Base-by-base conservation (phyloP, 2,888 invertebrate species). In the Ophioninae sp. region DNA sequence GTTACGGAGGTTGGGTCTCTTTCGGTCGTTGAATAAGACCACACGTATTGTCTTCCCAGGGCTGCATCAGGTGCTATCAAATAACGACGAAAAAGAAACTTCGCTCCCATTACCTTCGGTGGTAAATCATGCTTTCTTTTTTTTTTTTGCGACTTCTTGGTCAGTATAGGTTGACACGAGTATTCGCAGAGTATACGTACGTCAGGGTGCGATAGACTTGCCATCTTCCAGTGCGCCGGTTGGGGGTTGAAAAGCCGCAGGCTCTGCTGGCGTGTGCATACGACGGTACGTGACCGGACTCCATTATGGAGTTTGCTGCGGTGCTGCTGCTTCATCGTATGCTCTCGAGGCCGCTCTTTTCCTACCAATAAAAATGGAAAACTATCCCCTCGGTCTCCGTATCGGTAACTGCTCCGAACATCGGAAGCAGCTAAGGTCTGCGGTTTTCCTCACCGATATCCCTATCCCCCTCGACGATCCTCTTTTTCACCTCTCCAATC, bases 211-310 rank as follows among this genome's bases (percentile, higher is more conserved):
- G 79, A 72, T 73, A 79, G 78, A 83, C 69, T 78, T 85, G 85
- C 75, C 51, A 51, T n/a, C 59, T 74, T 74, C 72, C 22, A 82
- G 83, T 76, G 71, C 39, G 61, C 78, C 59, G 67, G 69, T 61
- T 63, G 87, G 83, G 87, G 87, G 87, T 89, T 86, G 88, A 89
- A 89, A 89, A 89, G 89, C 89, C 89, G 87, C 89, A 87, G 88
- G 89, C 89, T 89, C 87, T 89, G 88, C 89, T 89, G 88, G 89
- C 90, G 89, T 90, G 90, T 89, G 90, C 90, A 76, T 76, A 89
- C 89, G 90, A 89, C 88, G 89, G 88, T 89, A 90, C 89, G 90
- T 90, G 90, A 88, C 86, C 87, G 89, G 89, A 90, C 89, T 90
- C 89, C 88, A 90, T 90, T 90, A 89, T 87, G 83, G 85, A 79